Base-by-base conservation (phyloP, 1,140 invertebrate species). In the Danaus melanippus region DNA sequence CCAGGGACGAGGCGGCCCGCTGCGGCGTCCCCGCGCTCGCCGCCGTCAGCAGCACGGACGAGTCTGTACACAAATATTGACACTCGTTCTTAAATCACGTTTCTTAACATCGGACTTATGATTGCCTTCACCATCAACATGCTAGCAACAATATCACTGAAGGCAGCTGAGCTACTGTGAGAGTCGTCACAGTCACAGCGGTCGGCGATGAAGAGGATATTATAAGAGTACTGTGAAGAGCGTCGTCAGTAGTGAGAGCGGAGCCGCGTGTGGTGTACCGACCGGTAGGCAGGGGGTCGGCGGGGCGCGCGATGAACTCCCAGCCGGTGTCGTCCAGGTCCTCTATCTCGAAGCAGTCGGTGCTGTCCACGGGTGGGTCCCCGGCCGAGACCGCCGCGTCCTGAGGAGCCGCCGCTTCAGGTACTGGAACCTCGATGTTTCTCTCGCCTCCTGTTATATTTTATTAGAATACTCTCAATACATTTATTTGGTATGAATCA, bases 341-440 rank as follows among this genome's bases (percentile, higher is more conserved):
- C 64, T 88, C 84, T 6, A 87, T 74, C 69, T 88, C 84, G 60
- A 79, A 79, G 71, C 86, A 88, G 71, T 87, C 86, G 39, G 76
- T 76, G 12, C 82, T 84, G 67, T 87, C 82, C 8, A 74, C 55
- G 51, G 56, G 71, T 42, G 63, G 67, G 50, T 54, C 54, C 32
- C 46, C 60, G 8, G 62, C 59, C 17, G 56, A 48, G 52, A 64
- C 56, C 51, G 48, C 40, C 58, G 69, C 46, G 63, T 64, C 50
- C 58, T 53, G n/a, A 44, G 46, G n/a, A 63, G 60, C 46, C 67
- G 56, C 58, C 66, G 60, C 53, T 41, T 53, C 52, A 15, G 73
- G 64, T 53, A 66, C 62, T 11, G 69, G 58, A 50, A 74, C 76
- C 5, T 47, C 17, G 32, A 80, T 66, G 54, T 77, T 73, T 6